phyloP scores from a whole-genome alignment of 2,888 invertebrate genomes.

The Lordiphosa andalusiaca region DNA sequence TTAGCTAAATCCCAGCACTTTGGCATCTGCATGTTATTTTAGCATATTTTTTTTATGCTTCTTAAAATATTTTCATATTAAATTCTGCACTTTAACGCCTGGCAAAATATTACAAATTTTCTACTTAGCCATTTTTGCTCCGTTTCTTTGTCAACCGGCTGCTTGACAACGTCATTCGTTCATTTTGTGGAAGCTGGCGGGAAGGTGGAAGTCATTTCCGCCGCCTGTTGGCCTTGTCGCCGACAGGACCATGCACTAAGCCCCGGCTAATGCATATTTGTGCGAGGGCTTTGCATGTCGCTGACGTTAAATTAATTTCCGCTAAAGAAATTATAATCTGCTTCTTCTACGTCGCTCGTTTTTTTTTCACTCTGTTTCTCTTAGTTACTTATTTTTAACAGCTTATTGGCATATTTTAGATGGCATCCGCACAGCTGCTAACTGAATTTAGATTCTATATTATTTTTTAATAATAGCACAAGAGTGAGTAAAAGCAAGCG shows the following conservation, averaged over 20 bases:
- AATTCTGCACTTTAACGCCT: constrained; percentile 34
- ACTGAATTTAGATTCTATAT: constrained; percentile 10
- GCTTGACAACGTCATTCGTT: constrained; percentile 29
- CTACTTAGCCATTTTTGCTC: constrained; percentile 24
- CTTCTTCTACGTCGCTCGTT: constrained; percentile 8
- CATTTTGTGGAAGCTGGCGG: neutral
- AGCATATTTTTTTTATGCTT: constrained; percentile 30
- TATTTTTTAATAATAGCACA: no score
- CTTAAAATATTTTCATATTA: constrained; percentile 60
- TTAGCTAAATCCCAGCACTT: constrained; percentile 53
- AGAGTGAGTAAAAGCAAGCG: no score
- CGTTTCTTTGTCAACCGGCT: constrained; percentile 49
- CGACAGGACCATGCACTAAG: constrained; percentile 41
- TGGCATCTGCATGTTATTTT: constrained; percentile 38
- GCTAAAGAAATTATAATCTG: constrained; percentile 57
- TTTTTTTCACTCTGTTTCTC: constrained; percentile 2
- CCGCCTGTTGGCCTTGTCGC: constrained; percentile 18
- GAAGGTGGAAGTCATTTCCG: constrained; percentile 16
- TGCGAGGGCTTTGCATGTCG: constrained; percentile 54
- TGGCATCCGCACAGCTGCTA: constrained; percentile 22
- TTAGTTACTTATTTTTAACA: constrained; percentile 15
- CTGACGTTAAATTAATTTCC: constrained; percentile 73
- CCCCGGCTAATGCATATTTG: constrained; percentile 67
- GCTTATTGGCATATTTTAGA: constrained; percentile 64
- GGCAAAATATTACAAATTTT: constrained; percentile 45